Evolutionary conservation across 1,140 invertebrate genomes (phyloP).

Genomic region (Aphelenchoides fujianensis): DNA sequence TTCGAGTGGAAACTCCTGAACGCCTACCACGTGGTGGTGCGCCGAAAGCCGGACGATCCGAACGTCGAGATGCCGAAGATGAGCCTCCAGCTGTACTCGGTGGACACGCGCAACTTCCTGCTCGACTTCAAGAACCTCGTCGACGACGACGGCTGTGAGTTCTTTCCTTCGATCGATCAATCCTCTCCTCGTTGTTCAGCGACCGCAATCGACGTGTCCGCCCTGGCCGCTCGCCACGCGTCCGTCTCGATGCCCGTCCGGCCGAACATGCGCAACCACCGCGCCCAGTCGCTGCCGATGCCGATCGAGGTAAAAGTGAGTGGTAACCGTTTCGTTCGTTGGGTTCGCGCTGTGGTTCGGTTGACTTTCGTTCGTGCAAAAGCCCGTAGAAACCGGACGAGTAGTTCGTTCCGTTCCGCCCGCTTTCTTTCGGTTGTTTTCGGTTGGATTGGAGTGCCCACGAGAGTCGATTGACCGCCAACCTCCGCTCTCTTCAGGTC

Average conservation of each 20-base stretch:
- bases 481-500: neutral
- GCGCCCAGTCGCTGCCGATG: conserved; percentile 60
- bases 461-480: neutral
- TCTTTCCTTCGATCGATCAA: conserved; percentile 13
- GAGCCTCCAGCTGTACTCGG: conserved; percentile 96
- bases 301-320: conserved; percentile 53
- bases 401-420: neutral
- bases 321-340: neutral
- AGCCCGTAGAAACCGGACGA: neutral
- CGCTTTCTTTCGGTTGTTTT: conserved; percentile 17
- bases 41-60: conserved; percentile 70
- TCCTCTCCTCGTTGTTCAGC: conserved; percentile 32
- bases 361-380: conserved; percentile 2
- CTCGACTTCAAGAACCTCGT: conserved; percentile 87
- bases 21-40: conserved; percentile 83
- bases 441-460: neutral
- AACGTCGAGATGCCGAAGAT: conserved; percentile 73
- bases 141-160: conserved; percentile 57
- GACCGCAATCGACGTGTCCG: conserved; percentile 28
- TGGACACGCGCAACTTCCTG: conserved; percentile 93
- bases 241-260: conserved; percentile 58
- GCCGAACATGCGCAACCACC: conserved; percentile 51
- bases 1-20: conserved; percentile 92
- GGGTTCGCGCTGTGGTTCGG: neutral
- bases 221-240: conserved; percentile 56